These are phyloP conservation scores for Epirrita christyi DNA, from an alignment of 2,888 invertebrate genomes.

Conservation along the genomic window DNA sequence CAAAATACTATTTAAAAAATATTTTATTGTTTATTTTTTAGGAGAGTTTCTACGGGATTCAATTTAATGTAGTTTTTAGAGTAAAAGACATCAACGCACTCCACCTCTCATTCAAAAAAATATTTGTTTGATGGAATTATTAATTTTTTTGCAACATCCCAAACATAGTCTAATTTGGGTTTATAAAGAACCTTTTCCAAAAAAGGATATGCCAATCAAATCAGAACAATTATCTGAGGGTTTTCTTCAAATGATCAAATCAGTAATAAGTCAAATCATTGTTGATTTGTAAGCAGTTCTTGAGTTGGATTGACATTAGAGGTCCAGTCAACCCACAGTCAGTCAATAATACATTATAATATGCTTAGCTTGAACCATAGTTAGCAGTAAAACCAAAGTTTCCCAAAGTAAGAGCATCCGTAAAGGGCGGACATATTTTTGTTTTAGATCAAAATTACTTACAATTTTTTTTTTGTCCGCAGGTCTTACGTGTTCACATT, in stretches of 20 bases:
- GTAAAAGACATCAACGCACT: constrained; percentile 16
- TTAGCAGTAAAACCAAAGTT: too few species aligned
- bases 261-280: background rate
- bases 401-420: too few species aligned
- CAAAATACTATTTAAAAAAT: too few species aligned
- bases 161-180: background rate
- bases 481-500: constrained; percentile 64
- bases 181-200: constrained; percentile 5
- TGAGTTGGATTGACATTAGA: constrained; percentile 2
- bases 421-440: too few species aligned
- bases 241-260: constrained; percentile 12
- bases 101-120: background rate
- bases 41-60: background rate
- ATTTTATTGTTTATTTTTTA: too few species aligned
- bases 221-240: constrained; percentile 4
- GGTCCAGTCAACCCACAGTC: constrained; percentile 1
- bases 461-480: constrained; percentile 50
- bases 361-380: too few species aligned
- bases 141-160: background rate
- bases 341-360: background rate
- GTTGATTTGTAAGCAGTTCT: constrained; percentile 5
- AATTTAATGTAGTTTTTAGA: constrained; percentile 4
- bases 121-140: too few species aligned
- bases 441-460: background rate
- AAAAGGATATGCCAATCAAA: constrained; percentile 17